Evolutionary conservation across 2,888 invertebrate genomes (phyloP).

Genomic region (Philhelius pedissequus): DNA sequence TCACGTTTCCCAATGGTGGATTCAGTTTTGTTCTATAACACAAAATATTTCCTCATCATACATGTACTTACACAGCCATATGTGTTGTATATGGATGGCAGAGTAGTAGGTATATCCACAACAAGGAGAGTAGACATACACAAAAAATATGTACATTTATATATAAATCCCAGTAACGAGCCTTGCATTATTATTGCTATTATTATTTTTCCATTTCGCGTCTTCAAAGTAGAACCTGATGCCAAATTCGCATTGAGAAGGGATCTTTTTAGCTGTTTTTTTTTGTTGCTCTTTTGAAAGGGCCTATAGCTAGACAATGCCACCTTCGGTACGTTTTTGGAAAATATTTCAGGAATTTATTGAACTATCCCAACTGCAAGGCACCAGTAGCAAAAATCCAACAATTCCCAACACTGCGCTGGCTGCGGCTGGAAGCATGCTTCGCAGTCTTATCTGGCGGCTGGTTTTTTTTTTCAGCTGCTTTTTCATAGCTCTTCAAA

Average conservation of each 20-base stretch:
- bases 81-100: background rate
- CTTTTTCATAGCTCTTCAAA: constrained; percentile 10
- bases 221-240: background rate
- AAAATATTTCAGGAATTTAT: constrained; percentile 64
- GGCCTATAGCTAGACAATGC: background rate
- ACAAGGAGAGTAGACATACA: constrained; percentile 14
- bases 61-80: constrained; percentile 1
- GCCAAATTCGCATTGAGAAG: background rate
- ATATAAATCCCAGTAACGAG: constrained; percentile 50
- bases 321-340: constrained; percentile 56
- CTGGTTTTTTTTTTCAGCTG: background rate
- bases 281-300: background rate
- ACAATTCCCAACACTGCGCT: background rate
- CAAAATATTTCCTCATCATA: constrained; percentile 66
- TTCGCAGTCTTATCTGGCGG: constrained; percentile 30
- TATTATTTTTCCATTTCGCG: constrained; percentile 45
- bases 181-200: constrained; percentile 41
- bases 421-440: background rate
- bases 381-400: background rate
- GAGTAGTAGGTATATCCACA: background rate
- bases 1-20: constrained; percentile 60
- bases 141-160: constrained; percentile 33
- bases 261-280: background rate
- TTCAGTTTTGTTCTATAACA: constrained; percentile 56
- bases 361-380: constrained; percentile 32